Evolutionary conservation across 2,888 invertebrate genomes (phyloP), one percentile per base, ranked within the genome.

Genomic region (Salticus scenicus): DNA sequence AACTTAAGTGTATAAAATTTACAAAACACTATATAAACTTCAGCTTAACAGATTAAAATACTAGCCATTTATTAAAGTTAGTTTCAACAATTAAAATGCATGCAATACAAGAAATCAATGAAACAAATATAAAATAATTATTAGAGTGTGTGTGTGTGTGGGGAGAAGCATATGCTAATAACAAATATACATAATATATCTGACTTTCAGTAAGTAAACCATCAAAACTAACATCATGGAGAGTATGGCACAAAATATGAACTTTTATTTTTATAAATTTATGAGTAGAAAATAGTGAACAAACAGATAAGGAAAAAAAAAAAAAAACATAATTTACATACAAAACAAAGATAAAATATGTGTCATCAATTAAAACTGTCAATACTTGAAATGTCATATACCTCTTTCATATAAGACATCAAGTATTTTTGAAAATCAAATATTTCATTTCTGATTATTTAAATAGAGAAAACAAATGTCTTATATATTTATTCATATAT

Each of bases 161-260:
- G n/a, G n/a, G n/a, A n/a, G n/a, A n/a, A n/a, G n/a, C n/a, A n/a
- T n/a, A n/a, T n/a, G n/a, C n/a, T n/a, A n/a, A n/a, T n/a, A n/a
- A n/a, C n/a, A n/a, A n/a, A n/a, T n/a, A n/a, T n/a, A n/a, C n/a
- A n/a, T n/a, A n/a, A n/a, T n/a, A n/a, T n/a, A n/a, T n/a, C n/a
- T n/a, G n/a, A n/a, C n/a, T n/a, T n/a, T n/a, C n/a, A n/a, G n/a
- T n/a, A n/a, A n/a, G n/a, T n/a, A n/a, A n/a, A n/a, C n/a, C n/a
- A n/a, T n/a, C n/a, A n/a, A n/a, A n/a, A n/a, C n/a, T n/a, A n/a
- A n/a, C n/a, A n/a, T n/a, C n/a, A n/a, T 37, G 67, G 67, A 67
- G 67, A 67, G 67, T 67, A 67, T 67, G 67, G 67, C 67, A 67
- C 67, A 67, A 33, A 33, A 5, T 67, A n/a, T 37, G 37, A 47